Percentiles rank a stretch among this genome's conserved stretches.
Evolutionary conservation across 2,797 vertebrate species (phyloP).

Genomic region (Tadarida brasiliensis): DNA sequence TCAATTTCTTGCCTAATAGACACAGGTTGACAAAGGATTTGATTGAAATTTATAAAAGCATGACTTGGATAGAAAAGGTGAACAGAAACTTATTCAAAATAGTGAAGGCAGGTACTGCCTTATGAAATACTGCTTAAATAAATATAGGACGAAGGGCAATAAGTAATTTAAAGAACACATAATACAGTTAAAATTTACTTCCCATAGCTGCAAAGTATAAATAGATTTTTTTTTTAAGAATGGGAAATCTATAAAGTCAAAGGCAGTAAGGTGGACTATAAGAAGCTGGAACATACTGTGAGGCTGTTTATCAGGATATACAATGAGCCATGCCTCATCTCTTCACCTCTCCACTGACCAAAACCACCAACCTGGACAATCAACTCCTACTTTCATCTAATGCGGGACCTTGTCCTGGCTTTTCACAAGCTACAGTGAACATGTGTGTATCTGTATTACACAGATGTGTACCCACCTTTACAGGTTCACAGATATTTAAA

Average conservation of each 20-base stretch:
- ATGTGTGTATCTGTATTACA: neutral
- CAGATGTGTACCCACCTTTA: neutral
- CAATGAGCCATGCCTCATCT: neutral
- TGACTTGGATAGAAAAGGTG: neutral
- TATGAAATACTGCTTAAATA: neutral
- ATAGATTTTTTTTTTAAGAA: neutral
- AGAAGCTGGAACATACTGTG: neutral
- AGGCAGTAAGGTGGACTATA: neutral
- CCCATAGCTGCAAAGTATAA: neutral
- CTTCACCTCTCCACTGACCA: neutral
- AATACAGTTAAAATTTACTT: slow-evolving; percentile 10
- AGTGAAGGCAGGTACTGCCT: neutral
- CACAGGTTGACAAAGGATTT: neutral
- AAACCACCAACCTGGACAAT: neutral
- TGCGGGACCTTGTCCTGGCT: neutral
- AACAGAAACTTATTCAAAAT: slow-evolving; percentile 18
- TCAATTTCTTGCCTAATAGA: neutral
- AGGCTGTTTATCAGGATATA: neutral
- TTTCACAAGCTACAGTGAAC: neutral
- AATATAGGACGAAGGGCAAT: neutral
- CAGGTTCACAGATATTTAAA: neutral
- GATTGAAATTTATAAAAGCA: neutral
- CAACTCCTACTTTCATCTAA: neutral
- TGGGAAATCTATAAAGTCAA: slow-evolving; percentile 16
- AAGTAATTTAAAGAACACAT: slow-evolving; percentile 22